Percentiles rank a stretch among this genome's conserved stretches.
phyloP scores from a whole-genome alignment of 1,140 invertebrate species.

The Drosophila sechellia region DNA sequence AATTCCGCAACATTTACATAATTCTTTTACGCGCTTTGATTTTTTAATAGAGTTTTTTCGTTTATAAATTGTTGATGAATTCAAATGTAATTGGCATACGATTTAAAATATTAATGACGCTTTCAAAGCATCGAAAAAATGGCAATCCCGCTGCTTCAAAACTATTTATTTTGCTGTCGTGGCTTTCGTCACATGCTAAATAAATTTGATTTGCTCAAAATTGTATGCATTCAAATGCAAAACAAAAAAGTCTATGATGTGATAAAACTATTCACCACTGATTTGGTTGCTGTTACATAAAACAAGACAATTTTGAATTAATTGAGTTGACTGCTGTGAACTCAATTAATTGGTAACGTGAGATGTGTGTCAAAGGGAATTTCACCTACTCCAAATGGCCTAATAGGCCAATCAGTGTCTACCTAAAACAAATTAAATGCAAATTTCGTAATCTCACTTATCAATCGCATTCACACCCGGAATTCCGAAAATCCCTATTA shows the following conservation, averaged over 20 bases:
- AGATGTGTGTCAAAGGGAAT: background rate
- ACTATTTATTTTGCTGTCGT: slow-evolving; percentile 12
- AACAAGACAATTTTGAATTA: slow-evolving; percentile 35
- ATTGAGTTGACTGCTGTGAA: background rate
- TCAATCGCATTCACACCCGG: slow-evolving; percentile 14
- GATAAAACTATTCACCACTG: slow-evolving; percentile 34
- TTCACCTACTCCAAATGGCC: too few species aligned
- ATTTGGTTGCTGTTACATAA: slow-evolving; percentile 39
- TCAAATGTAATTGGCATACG: slow-evolving; percentile 63
- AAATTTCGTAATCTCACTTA: background rate
- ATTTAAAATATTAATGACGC: slow-evolving; percentile 69
- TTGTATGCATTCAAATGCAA: slow-evolving; percentile 40
- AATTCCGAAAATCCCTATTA: slow-evolving; percentile 4
- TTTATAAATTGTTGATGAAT: slow-evolving; percentile 46
- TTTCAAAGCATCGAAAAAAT: slow-evolving; percentile 23
- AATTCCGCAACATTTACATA: slow-evolving; percentile 10
- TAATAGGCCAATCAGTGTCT: too few species aligned
- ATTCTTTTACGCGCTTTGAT: slow-evolving; percentile 17
- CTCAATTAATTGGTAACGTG: slow-evolving; percentile 1
- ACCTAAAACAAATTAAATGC: background rate
- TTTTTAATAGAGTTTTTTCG: slow-evolving; percentile 9
- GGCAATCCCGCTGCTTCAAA: background rate
- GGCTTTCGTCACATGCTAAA: slow-evolving; percentile 39
- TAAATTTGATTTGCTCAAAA: slow-evolving; percentile 67
- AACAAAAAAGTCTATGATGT: slow-evolving; percentile 16